phyloP scores from a whole-genome alignment of 2,797 vertebrate genomes.

The Urosaurus nigricauda region DNA sequence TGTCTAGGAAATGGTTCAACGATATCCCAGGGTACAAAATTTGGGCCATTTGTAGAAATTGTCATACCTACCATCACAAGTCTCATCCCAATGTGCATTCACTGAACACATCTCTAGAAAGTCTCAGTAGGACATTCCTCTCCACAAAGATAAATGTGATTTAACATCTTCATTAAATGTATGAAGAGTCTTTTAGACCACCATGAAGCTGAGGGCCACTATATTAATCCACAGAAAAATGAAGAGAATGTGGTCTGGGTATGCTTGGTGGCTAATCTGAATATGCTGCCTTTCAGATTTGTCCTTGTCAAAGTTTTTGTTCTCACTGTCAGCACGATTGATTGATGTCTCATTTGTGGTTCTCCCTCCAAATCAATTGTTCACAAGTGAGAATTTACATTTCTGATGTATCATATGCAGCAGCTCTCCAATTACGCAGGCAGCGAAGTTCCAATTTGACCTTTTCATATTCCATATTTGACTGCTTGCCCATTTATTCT shows the following conservation, averaged over 20 bases:
- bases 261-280: background rate
- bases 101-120: background rate
- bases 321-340: conserved; percentile 41
- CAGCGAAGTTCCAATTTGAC: conserved; percentile 63
- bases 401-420: conserved; percentile 33
- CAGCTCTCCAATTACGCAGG: conserved; percentile 40
- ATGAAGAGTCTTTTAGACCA: background rate
- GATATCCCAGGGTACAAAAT: too few relatives aligned
- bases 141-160: background rate
- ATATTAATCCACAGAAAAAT: background rate
- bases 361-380: conserved; percentile 55
- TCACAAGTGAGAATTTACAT: conserved; percentile 49
- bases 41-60: too few relatives aligned
- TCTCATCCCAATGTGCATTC: background rate
- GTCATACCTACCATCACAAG: too few relatives aligned
- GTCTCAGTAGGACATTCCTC: too few relatives aligned
- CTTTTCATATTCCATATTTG: conserved; percentile 72
- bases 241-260: background rate
- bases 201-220: background rate
- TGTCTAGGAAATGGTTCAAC: too few relatives aligned
- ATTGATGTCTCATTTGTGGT: conserved; percentile 51
- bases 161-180: background rate
- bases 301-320: conserved; percentile 48
- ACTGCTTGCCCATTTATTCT: conserved; percentile 53
- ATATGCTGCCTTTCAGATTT: conserved; percentile 13